These are phyloP conservation scores for Rhagologus leucostigma DNA, from an alignment of 2,113 vertebrate genomes.

Conservation along the genomic window DNA sequence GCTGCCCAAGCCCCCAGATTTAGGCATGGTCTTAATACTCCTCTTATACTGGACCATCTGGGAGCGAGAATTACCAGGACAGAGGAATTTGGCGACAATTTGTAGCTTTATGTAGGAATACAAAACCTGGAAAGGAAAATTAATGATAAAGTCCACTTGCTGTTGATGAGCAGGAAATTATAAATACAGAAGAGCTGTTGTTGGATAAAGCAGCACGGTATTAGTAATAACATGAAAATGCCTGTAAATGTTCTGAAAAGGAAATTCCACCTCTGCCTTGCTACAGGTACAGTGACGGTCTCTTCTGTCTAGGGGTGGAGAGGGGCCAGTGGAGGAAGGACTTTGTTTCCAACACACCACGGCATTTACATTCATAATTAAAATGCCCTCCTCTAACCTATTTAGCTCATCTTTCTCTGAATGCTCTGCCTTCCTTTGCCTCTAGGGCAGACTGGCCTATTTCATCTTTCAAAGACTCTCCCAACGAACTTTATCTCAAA, in stretches of 20 bases:
- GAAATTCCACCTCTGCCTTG: not conserved
- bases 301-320: not conserved
- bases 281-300: not conserved
- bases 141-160: not conserved
- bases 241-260: not conserved
- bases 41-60: not conserved
- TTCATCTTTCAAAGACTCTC: not conserved
- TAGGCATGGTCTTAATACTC: not conserved
- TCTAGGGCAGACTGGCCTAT: not conserved
- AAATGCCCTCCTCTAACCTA: not conserved
- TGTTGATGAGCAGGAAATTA: not conserved
- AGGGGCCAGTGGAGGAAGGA: not conserved
- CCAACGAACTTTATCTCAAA: not conserved
- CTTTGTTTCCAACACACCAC: not conserved
- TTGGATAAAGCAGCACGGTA: not conserved
- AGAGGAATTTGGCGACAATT: not conserved
- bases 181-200: not conserved
- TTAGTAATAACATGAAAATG: not conserved
- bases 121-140: not conserved
- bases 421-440: not conserved
- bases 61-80: not conserved
- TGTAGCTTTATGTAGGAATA: not conserved
- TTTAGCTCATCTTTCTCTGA: not conserved
- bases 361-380: not conserved
- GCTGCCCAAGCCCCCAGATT: not conserved